Percentiles rank a stretch among this genome's conserved stretches.
phyloP scores from a whole-genome alignment of 2,888 invertebrate genomes.

The Cryptus armator region DNA sequence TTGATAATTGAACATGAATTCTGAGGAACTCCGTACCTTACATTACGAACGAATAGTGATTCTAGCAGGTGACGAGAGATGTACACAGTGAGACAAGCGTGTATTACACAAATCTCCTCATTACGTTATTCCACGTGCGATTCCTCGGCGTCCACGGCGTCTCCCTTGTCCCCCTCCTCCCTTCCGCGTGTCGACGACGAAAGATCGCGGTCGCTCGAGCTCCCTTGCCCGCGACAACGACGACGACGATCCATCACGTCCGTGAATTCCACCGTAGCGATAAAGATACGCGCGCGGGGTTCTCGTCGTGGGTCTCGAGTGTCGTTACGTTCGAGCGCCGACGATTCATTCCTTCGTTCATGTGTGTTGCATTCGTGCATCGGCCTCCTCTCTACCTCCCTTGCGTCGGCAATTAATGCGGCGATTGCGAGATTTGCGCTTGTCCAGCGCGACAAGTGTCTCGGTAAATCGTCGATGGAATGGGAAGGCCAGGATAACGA shows the following conservation, averaged over 20 bases:
- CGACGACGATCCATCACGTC: conserved; percentile 76
- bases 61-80: conserved; percentile 23
- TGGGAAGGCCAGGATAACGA: conserved; percentile 27
- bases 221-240: conserved; percentile 39
- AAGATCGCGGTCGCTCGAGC: conserved; percentile 68
- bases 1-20: too few relatives aligned
- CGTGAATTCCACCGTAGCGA: conserved; percentile 76
- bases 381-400: conserved; percentile 9
- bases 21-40: not conserved
- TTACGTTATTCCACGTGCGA: conserved; percentile 66
- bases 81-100: conserved; percentile 26
- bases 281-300: conserved; percentile 65
- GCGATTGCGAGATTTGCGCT: conserved; percentile 54
- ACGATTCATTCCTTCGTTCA: conserved; percentile 18
- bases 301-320: conserved; percentile 35
- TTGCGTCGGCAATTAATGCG: conserved; percentile 64
- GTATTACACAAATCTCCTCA: conserved; percentile 65
- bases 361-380: conserved; percentile 17
- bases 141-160: conserved; percentile 51
- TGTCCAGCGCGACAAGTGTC: conserved; percentile 45
- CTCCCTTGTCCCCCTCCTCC: not conserved
- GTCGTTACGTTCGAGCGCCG: conserved; percentile 30
- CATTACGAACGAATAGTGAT: conserved; percentile 46
- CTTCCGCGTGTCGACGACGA: conserved; percentile 37
- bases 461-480: conserved; percentile 24